Evolutionary conservation across 2,888 invertebrate genomes (phyloP).

Genomic region (Cabera pusaria): DNA sequence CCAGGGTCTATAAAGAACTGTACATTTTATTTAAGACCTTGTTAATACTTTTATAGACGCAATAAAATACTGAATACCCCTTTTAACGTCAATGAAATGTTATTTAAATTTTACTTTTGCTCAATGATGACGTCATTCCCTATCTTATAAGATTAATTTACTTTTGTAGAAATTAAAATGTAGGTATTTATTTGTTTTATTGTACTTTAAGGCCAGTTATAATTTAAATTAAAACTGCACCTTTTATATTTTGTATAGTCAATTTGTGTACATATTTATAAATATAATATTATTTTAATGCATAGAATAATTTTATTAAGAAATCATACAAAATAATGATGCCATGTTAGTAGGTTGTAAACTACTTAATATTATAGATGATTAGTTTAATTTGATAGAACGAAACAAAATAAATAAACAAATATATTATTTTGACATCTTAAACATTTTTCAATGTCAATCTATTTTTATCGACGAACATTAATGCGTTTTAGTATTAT

Average conservation of each 20-base stretch:
- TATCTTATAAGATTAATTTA: constrained; percentile 2
- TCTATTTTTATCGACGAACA: constrained; percentile 47
- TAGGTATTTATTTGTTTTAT: constrained; percentile 16
- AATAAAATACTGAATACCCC: too few species aligned
- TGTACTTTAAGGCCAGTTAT: constrained; percentile 4
- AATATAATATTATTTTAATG: constrained; percentile 8
- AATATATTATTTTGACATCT: too few species aligned
- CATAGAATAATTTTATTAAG: constrained; percentile 2
- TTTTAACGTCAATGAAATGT: too few species aligned
- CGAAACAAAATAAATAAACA: too few species aligned
- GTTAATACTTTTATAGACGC: too few species aligned
- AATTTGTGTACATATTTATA: constrained; percentile 8
- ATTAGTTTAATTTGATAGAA: too few species aligned
- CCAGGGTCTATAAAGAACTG: too few species aligned
- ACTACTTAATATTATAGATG: constrained; percentile 1
- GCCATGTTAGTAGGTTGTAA: too few species aligned
- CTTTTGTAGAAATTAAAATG: constrained; percentile 16
- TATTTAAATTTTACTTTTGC: constrained; percentile 46
- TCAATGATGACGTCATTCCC: constrained; percentile 64
- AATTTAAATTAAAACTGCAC: constrained; percentile 4
- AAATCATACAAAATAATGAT: constrained; percentile 40
- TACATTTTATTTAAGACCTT: too few species aligned
- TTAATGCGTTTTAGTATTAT: constrained; percentile 80
- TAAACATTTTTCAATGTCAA: too few species aligned
- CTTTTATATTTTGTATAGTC: background rate